Evolutionary conservation across 2,113 vertebrate species (phyloP).

Genomic region (Hippocampus mohnikei): DNA sequence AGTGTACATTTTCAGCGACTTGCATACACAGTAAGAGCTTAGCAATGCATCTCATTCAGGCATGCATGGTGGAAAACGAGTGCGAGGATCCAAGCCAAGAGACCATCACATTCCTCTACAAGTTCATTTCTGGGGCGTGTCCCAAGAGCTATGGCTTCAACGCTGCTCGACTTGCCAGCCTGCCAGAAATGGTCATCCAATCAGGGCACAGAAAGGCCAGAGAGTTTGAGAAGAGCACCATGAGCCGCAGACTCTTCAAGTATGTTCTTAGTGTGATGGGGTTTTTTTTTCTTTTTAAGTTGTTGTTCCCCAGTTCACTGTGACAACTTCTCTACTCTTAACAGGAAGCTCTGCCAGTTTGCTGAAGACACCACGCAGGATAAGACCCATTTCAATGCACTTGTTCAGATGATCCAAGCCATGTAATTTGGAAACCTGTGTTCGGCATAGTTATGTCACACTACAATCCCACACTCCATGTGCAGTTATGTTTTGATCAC

Average conservation of each 20-base stretch:
- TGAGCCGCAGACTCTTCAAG: conserved; percentile 83
- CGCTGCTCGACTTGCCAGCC: conserved; percentile 86
- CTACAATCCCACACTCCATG: not conserved
- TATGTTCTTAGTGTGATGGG: conserved; percentile 47
- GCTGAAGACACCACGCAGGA: conserved; percentile 69
- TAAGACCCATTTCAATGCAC: conserved; percentile 57
- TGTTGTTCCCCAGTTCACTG: not conserved
- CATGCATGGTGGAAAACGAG: conserved; percentile 98
- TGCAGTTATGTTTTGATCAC: not conserved
- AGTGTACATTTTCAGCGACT: not conserved
- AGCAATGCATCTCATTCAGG: conserved; percentile 65
- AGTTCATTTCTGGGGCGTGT: conserved; percentile 90
- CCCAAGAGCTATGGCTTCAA: conserved; percentile 99
- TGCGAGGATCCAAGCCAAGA: conserved; percentile 95
- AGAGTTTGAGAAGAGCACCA: conserved; percentile 84
- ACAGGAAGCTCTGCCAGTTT: conserved; percentile 83
- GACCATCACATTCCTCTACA: conserved; percentile 96
- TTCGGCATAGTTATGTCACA: not conserved
- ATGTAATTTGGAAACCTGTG: conserved; percentile 53
- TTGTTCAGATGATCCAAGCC: conserved; percentile 66
- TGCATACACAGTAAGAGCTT: not conserved
- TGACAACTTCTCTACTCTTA: conserved; percentile 1
- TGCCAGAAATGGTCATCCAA: conserved; percentile 92
- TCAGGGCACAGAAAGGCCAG: conserved; percentile 87
- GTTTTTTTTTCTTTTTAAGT: not conserved